Conservation (phyloP, 2,888 invertebrate genomes). For the Melinaea marsaeus region DNA sequence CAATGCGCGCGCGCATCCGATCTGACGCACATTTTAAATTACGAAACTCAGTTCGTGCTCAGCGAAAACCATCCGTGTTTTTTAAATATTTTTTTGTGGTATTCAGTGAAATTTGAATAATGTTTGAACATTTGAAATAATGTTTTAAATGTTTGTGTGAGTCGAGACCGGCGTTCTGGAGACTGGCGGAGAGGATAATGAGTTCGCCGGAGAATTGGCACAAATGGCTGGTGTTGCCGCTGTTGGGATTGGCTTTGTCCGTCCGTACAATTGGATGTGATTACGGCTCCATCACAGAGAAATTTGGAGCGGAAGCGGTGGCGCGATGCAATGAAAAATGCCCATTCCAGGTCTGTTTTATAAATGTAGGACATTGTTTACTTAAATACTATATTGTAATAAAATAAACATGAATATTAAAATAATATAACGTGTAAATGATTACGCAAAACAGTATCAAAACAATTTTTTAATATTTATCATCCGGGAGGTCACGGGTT, state of each 20-base stretch:
- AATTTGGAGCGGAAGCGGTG: slow-evolving; percentile 76
- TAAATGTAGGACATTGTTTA: background rate
- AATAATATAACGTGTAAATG: background rate
- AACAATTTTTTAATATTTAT: slow-evolving; percentile 1
- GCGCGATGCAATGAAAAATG: slow-evolving; percentile 74
- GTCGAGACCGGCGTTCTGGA: slow-evolving; percentile 45
- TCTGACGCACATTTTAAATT: slow-evolving; percentile 34
- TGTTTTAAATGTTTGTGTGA: slow-evolving; percentile 48
- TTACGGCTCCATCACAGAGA: slow-evolving; percentile 75
- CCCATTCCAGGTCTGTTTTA: slow-evolving; percentile 69
- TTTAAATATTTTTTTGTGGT: slow-evolving; percentile 9
- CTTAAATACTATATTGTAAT: background rate
- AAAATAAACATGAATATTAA: background rate
- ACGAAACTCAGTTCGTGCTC: slow-evolving; percentile 46
- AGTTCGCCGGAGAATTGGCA: slow-evolving; percentile 72
- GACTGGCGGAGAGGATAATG: slow-evolving; percentile 62
- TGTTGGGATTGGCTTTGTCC: slow-evolving; percentile 77
- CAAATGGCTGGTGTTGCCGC: slow-evolving; percentile 75
- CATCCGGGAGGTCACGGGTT: background rate
- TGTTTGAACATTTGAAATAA: slow-evolving; percentile 33
- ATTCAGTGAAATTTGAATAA: slow-evolving; percentile 26
- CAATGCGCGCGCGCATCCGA: slow-evolving; percentile 63
- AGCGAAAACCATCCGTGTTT: slow-evolving; percentile 30
- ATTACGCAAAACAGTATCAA: background rate
- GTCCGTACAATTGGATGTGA: slow-evolving; percentile 75